Conservation (phyloP, 2,888 invertebrate species). For the Epistrophella euchroma region DNA sequence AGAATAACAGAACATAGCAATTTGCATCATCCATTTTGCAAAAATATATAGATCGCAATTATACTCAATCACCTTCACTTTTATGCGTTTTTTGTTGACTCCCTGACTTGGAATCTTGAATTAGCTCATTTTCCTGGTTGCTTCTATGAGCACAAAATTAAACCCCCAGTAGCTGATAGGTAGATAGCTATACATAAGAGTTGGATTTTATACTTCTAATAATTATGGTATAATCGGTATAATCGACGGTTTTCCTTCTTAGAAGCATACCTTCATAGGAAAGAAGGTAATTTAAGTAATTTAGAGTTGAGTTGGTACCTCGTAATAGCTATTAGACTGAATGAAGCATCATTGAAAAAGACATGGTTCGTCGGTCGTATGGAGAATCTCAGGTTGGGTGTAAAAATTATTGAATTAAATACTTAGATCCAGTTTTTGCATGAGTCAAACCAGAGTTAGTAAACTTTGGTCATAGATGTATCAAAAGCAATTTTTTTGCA, state of each 20-base stretch:
- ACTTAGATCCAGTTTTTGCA: too few relatives aligned
- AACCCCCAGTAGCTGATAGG: slow-evolving; percentile 1
- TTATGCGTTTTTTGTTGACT: slow-evolving; percentile 35
- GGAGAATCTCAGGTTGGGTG: slow-evolving; percentile 4
- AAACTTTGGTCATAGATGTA: too few relatives aligned
- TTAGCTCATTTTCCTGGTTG: slow-evolving; percentile 40
- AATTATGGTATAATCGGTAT: slow-evolving; percentile 51
- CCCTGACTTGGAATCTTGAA: slow-evolving; percentile 33
- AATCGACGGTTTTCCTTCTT: slow-evolving; percentile 41
- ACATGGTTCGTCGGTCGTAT: neutral
- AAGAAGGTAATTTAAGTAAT: slow-evolving; percentile 50
- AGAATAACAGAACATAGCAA: slow-evolving; percentile 35
- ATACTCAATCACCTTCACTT: slow-evolving; percentile 63
- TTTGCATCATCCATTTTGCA: slow-evolving; percentile 41
- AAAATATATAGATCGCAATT: slow-evolving; percentile 54
- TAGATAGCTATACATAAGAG: neutral
- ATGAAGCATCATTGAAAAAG: slow-evolving; percentile 16
- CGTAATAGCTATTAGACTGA: slow-evolving; percentile 2
- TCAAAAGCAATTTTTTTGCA: too few relatives aligned
- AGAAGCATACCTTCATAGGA: slow-evolving; percentile 8
- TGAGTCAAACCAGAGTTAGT: too few relatives aligned
- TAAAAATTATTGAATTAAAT: slow-evolving; percentile 47
- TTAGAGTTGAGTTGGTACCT: slow-evolving; percentile 17
- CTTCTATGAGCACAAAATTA: neutral
- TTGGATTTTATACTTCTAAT: slow-evolving; percentile 45